phyloP scores from a whole-genome alignment of 2,113 vertebrate genomes.

The Chaetura pelagica region DNA sequence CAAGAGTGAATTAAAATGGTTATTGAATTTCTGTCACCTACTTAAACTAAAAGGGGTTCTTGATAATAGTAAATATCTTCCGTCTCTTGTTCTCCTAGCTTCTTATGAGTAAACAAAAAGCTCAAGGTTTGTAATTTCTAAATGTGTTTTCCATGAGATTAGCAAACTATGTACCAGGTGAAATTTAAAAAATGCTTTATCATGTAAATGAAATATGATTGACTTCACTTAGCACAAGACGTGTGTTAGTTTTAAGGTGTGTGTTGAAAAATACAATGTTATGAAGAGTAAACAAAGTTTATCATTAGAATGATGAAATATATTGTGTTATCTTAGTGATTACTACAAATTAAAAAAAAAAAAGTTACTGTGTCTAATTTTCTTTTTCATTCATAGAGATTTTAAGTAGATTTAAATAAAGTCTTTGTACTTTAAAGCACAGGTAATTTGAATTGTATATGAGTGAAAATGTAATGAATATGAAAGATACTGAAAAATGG shows the following conservation, averaged over 20 bases:
- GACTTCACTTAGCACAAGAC: neutral
- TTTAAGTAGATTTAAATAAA: slow-evolving; percentile 22
- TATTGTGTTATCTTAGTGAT: neutral
- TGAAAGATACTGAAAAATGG: slow-evolving; percentile 23
- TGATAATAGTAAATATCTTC: slow-evolving; percentile 52
- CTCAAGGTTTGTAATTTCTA: neutral
- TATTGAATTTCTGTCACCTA: slow-evolving; percentile 58
- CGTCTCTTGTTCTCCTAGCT: neutral
- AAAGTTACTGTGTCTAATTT: neutral
- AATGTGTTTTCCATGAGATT: neutral
- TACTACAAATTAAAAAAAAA: neutral
- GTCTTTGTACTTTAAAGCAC: slow-evolving; percentile 5
- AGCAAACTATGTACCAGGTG: neutral
- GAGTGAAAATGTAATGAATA: neutral
- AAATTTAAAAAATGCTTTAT: neutral
- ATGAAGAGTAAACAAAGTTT: neutral
- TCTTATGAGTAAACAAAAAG: neutral
- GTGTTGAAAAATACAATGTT: neutral
- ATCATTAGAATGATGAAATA: neutral
- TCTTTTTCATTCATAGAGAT: neutral
- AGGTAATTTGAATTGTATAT: neutral
- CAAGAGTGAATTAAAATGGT: slow-evolving; percentile 66
- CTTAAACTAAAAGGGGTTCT: slow-evolving; percentile 29
- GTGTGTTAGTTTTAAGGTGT: neutral
- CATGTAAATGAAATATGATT: neutral